A percentile compares a stretch with the other conserved stretches of the same genome.
phyloP scores from a whole-genome alignment of 1,140 invertebrate genomes.

The Drosophila insularis region DNA sequence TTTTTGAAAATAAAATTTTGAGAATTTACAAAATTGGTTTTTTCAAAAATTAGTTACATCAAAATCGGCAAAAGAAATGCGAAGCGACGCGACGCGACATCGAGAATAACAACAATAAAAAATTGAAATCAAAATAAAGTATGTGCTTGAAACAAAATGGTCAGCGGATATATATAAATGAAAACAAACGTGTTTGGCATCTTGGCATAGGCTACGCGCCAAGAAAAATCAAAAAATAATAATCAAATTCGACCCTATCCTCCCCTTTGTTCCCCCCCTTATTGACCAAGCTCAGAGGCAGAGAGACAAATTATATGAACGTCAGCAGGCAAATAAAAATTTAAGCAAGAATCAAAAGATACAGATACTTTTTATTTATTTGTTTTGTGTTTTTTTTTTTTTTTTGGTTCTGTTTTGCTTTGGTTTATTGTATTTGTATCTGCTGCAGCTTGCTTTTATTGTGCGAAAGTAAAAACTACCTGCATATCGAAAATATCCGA shows the following conservation, averaged over 20 bases:
- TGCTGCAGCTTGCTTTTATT: conserved; percentile 38
- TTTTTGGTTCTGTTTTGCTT: conserved; percentile 10
- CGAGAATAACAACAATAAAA: conserved; percentile 22
- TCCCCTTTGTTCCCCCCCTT: too few relatives aligned
- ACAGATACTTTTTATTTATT: conserved; percentile 68
- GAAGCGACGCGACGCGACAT: conserved; percentile 58
- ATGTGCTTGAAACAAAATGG: conserved; percentile 48
- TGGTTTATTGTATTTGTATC: conserved; percentile 16
- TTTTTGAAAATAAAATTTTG: conserved; percentile 76
- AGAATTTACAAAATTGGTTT: conserved; percentile 65
- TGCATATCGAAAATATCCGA: conserved; percentile 55
- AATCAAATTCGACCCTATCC: background rate
- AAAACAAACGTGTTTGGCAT: conserved; percentile 75
- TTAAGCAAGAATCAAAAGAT: conserved; percentile 36
- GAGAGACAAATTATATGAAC: conserved; percentile 20
- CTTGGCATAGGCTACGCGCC: conserved; percentile 42
- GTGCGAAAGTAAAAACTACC: conserved; percentile 81
- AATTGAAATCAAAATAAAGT: conserved; percentile 41
- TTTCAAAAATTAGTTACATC: conserved; percentile 41
- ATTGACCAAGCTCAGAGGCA: background rate
- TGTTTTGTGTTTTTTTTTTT: conserved; percentile 55
- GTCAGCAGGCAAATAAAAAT: conserved; percentile 54
- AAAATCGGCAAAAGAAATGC: conserved; percentile 59
- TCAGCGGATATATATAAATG: conserved; percentile 58
- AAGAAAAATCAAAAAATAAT: conserved; percentile 66